Percentiles rank a stretch among this genome's conserved stretches.
Conservation (phyloP, 2,888 invertebrate species). For the Monopis laevigella region DNA sequence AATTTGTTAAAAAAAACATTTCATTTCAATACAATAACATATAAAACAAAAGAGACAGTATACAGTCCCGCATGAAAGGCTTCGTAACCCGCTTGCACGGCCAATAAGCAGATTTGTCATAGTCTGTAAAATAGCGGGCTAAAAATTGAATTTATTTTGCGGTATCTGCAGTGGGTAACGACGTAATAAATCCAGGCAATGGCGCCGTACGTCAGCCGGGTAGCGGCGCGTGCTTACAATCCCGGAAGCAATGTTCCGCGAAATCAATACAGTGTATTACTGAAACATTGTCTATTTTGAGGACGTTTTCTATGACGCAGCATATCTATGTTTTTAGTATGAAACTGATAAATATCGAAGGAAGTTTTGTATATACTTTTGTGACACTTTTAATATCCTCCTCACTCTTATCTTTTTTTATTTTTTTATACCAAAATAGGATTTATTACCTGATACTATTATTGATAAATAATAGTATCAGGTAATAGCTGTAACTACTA, state of each 20-base stretch:
- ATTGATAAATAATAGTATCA: too few species aligned
- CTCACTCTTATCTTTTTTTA: too few species aligned
- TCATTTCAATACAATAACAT: not conserved
- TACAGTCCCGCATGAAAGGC: not conserved
- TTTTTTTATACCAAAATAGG: too few species aligned
- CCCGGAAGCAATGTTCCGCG: slow-evolving; percentile 58
- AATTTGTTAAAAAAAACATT: too few species aligned
- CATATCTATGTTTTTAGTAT: too few species aligned
- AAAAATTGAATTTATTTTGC: slow-evolving; percentile 51
- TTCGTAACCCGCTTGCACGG: slow-evolving; percentile 1
- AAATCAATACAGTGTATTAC: slow-evolving; percentile 46
- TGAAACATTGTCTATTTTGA: too few species aligned
- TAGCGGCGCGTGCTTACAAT: slow-evolving; percentile 39
- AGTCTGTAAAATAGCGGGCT: slow-evolving; percentile 39
- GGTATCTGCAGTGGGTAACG: slow-evolving; percentile 40
- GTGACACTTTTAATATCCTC: too few species aligned
- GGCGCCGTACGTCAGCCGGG: slow-evolving; percentile 24
- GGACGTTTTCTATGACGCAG: too few species aligned
- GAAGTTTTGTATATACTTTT: too few species aligned
- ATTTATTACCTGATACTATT: too few species aligned
- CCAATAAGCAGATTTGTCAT: slow-evolving; percentile 34
- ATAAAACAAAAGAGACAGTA: slow-evolving; percentile 2
- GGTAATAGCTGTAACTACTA: too few species aligned
- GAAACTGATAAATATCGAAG: too few species aligned
- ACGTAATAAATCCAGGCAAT: slow-evolving; percentile 56